These are phyloP conservation scores for Spinus pinus DNA, from an alignment of 2,797 vertebrate genomes.

Conservation along the genomic window DNA sequence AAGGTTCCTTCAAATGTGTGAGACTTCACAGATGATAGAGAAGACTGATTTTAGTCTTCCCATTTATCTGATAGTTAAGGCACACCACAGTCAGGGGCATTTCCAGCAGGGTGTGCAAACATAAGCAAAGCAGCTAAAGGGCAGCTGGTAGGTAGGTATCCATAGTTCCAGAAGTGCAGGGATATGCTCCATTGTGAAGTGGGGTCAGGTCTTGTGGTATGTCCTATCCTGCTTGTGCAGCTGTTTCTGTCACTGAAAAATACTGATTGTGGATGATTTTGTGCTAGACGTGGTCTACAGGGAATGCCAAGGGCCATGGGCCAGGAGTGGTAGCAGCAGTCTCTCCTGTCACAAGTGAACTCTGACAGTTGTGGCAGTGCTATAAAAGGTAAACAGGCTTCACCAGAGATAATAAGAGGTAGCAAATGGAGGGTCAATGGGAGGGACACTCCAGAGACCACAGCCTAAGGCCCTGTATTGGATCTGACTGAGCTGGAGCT, in stretches of 20 bases:
- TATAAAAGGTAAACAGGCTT: neutral
- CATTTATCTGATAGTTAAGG: neutral
- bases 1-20: neutral
- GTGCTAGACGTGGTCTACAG: neutral
- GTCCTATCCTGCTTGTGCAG: neutral
- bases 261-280: neutral
- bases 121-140: neutral
- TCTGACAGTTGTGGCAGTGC: neutral
- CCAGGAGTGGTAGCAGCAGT: neutral
- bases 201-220: neutral
- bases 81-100: neutral
- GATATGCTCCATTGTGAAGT: accelerated
- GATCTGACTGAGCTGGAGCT: neutral
- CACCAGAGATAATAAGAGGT: neutral
- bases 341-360: neutral
- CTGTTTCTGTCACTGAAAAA: neutral
- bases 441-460: neutral
- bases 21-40: neutral
- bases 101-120: neutral
- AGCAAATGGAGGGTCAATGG: accelerated
- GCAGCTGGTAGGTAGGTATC: accelerated
- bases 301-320: neutral
- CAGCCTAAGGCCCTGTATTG: neutral
- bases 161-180: neutral
- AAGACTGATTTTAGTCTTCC: neutral